These are phyloP conservation scores for Barbus barbus DNA, from an alignment of 2,113 vertebrate species.

Conservation along the genomic window DNA sequence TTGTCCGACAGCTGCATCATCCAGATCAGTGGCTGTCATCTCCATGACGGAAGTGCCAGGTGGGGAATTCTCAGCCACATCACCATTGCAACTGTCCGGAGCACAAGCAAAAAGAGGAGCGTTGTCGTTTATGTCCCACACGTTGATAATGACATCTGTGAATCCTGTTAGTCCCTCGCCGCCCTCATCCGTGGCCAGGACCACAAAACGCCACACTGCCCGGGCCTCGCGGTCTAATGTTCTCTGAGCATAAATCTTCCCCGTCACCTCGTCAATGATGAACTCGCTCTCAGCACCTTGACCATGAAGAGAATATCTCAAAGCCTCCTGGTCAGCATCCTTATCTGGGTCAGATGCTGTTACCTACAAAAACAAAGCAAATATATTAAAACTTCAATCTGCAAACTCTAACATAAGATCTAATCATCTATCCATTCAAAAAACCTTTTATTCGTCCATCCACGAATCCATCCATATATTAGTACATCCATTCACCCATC, in stretches of 20 bases:
- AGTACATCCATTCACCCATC: too few relatives aligned
- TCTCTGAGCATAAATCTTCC: conserved; percentile 84
- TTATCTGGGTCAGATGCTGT: conserved; percentile 86
- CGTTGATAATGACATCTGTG: conserved; percentile 88
- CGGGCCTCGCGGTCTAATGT: conserved; percentile 83
- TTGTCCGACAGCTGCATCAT: conserved; percentile 83
- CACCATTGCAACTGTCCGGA: conserved; percentile 79
- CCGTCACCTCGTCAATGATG: conserved; percentile 84
- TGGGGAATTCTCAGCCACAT: conserved; percentile 81
- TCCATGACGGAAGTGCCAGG: conserved; percentile 82
- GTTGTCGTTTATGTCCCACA: conserved; percentile 90
- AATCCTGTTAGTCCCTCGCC: conserved; percentile 91
- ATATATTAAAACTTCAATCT: conserved; percentile 25
- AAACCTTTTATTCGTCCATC: too few relatives aligned
- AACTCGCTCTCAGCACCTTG: conserved; percentile 85
- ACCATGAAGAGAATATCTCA: conserved; percentile 87
- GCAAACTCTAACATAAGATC: neutral
- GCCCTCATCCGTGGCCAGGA: conserved; percentile 85
- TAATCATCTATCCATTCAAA: too few relatives aligned
- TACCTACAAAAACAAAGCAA: conserved; percentile 75
- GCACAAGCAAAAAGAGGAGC: conserved; percentile 80
- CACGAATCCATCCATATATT: too few relatives aligned
- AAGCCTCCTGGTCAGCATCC: conserved; percentile 77
- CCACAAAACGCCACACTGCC: conserved; percentile 86
- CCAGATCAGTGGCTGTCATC: conserved; percentile 83